Conservation (phyloP, 2,888 invertebrate species). For the Abscondita cerata region DNA sequence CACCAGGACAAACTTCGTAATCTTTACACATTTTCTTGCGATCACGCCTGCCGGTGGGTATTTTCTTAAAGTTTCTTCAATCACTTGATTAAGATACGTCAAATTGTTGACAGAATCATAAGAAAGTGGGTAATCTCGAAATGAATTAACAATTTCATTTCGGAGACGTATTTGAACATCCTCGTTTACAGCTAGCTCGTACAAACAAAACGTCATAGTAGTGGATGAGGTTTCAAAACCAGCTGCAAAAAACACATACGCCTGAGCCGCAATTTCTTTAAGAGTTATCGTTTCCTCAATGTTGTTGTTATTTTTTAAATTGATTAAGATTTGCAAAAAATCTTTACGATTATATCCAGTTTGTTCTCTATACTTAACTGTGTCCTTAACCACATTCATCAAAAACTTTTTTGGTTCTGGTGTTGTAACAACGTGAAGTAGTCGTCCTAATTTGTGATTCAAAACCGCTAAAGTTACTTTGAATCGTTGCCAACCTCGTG, state of each 20-base stretch:
- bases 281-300: constrained; percentile 5
- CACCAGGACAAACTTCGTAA: too few relatives aligned
- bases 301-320: constrained; percentile 50
- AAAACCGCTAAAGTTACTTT: not conserved
- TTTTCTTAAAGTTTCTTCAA: constrained; percentile 32
- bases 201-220: constrained; percentile 7
- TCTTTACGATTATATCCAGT: constrained; percentile 61
- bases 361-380: constrained; percentile 58
- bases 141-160: not conserved
- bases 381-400: constrained; percentile 54
- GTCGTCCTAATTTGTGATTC: not conserved
- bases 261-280: constrained; percentile 23
- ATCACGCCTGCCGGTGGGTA: constrained; percentile 29
- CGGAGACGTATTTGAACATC: constrained; percentile 3
- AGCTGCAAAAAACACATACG: not conserved
- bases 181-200: not conserved
- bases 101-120: constrained; percentile 9
- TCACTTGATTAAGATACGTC: constrained; percentile 5
- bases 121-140: not conserved
- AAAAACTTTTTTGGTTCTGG: constrained; percentile 54
- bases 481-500: not conserved
- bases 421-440: not conserved
- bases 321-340: constrained; percentile 62
- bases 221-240: constrained; percentile 5
- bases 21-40: constrained; percentile 12